phyloP scores from a whole-genome alignment of 2,888 invertebrate genomes.

The Dyspetes luteomarginatus region DNA sequence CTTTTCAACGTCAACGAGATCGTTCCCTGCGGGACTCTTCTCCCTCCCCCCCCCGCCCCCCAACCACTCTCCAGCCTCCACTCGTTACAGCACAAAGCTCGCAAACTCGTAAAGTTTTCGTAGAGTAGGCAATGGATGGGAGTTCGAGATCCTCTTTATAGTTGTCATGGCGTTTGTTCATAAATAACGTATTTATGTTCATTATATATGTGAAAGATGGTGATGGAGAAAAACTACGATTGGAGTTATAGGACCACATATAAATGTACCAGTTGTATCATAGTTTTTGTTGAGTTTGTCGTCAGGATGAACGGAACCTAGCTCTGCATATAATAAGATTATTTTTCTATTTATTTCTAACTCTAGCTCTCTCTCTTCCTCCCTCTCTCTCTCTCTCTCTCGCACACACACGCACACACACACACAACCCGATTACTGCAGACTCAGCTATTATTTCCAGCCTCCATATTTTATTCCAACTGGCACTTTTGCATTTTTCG shows the following conservation, averaged over 20 bases:
- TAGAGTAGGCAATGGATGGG: constrained; percentile 20
- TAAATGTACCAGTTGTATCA: constrained; percentile 35
- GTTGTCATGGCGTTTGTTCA: constrained; percentile 40
- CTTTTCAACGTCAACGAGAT: constrained; percentile 55
- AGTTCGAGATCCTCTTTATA: constrained; percentile 63
- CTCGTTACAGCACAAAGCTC: constrained; percentile 47
- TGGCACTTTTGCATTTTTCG: constrained; percentile 11
- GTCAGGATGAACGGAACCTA: background rate
- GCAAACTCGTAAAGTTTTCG: constrained; percentile 61
- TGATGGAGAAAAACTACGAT: constrained; percentile 37
- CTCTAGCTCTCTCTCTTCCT: background rate
- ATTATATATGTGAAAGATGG: background rate
- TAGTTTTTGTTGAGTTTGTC: constrained; percentile 39
- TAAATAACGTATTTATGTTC: background rate
- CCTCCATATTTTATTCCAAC: constrained; percentile 1
- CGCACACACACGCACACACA: background rate
- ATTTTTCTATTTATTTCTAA: background rate
- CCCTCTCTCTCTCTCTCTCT: background rate
- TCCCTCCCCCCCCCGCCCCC: constrained; percentile 15
- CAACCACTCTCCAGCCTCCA: background rate
- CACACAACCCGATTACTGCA: constrained; percentile 4
- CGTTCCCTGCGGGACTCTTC: constrained; percentile 29
- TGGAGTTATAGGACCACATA: constrained; percentile 16
- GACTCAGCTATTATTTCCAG: constrained; percentile 8
- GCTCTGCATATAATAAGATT: background rate